Conservation (phyloP, 2,113 vertebrate species). For the Hyaena hyaena region DNA sequence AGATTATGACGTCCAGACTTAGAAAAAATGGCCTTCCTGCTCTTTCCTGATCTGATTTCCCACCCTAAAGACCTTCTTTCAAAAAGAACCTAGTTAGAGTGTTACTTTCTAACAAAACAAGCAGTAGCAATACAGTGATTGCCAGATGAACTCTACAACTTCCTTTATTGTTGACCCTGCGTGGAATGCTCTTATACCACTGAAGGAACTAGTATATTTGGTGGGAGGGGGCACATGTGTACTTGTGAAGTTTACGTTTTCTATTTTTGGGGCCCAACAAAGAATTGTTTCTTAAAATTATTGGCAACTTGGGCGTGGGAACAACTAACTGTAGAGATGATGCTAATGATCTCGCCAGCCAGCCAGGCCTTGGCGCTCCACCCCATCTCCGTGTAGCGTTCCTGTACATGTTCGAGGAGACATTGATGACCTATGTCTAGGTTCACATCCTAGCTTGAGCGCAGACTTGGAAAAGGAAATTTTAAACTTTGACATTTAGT, state of each 20-base stretch:
- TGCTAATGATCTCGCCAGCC: neutral
- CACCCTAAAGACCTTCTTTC: neutral
- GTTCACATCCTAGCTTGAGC: neutral
- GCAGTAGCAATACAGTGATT: neutral
- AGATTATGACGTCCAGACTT: constrained; percentile 27
- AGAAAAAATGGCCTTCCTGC: neutral
- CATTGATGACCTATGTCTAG: neutral
- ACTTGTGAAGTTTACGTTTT: constrained; percentile 34
- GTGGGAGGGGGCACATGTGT: accelerated
- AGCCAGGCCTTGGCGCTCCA: accelerated
- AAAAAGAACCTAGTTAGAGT: neutral
- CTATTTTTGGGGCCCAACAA: neutral
- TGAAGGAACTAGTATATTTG: neutral
- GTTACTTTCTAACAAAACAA: constrained; percentile 48
- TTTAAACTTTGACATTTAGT: neutral
- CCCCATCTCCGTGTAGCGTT: neutral
- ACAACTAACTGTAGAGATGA: neutral
- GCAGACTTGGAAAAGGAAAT: neutral
- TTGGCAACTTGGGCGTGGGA: neutral
- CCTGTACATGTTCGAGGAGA: neutral
- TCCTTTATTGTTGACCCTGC: neutral
- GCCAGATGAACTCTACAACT: neutral
- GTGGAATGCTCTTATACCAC: neutral
- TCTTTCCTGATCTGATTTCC: constrained; percentile 47
- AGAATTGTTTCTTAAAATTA: neutral